A percentile compares a stretch with the other conserved stretches of the same genome.
phyloP scores from a whole-genome alignment of 23 tunicate genomes.

The Ciona savignyi region DNA sequence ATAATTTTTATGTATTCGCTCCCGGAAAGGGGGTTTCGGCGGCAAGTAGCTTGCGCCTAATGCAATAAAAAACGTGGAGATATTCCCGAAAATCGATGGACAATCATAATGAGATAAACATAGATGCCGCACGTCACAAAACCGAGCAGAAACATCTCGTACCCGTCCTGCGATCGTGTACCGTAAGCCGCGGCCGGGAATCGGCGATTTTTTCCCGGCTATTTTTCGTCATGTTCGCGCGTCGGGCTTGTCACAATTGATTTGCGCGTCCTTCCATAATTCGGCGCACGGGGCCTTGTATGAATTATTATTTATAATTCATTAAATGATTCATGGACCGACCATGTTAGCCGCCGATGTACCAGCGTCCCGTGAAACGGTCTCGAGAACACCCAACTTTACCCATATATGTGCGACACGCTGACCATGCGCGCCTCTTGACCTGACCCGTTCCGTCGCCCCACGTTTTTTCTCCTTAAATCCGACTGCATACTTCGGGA shows the following conservation, averaged over 20 bases:
- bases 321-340: neutral
- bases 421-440: neutral
- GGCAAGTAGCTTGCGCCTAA: neutral
- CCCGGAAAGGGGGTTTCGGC: neutral
- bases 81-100: conserved; percentile 1
- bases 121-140: conserved; percentile 1
- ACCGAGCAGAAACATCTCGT: neutral
- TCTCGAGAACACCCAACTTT: neutral
- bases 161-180: neutral
- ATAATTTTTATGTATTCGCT: neutral
- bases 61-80: neutral
- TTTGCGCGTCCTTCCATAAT: conserved; percentile 1
- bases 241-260: neutral
- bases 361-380: neutral
- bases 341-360: neutral
- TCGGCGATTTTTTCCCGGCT: neutral
- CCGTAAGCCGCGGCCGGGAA: neutral
- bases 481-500: neutral
- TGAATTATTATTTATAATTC: neutral
- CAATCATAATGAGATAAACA: neutral
- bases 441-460: neutral
- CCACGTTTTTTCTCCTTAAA: neutral
- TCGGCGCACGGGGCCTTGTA: neutral
- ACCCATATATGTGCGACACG: neutral
- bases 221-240: conserved; percentile 1